Evolutionary conservation across 2,113 vertebrate genomes (phyloP), one percentile per base, ranked within the genome.

Genomic region (Columbina picui): DNA sequence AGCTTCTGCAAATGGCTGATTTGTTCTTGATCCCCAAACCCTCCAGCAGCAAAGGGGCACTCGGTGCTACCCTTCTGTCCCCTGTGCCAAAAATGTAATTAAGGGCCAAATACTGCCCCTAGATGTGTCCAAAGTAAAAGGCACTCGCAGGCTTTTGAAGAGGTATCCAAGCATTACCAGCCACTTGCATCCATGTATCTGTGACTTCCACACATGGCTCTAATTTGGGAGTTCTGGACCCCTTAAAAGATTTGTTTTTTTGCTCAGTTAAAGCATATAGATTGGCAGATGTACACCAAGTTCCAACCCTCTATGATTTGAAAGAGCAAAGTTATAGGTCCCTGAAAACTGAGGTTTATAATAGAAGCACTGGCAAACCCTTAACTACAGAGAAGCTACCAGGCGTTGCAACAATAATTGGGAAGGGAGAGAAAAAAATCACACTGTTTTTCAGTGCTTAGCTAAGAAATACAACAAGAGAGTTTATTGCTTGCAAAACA

Each of bases 401-500:
- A 95, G 96, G 91, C 86, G 4, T 95, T 90, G 84, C 93, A 92
- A 93, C 87, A 94, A 93, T 97, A 97, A 98, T 96, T 94, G 95
- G 95, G 94, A 97, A 97, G 94, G 75, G 41, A 88, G 61, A 81
- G 75, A 10, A 76, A 96, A 88, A 97, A 94, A 93, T 85, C 93
- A 63, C 93, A 87, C 96, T 86, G 96, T 95, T 97, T 98, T 97
- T 96, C 96, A 94, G 94, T 97, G 97, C 97, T 96, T 97, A 93
- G 94, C 93, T 96, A 97, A 96, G 98, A 97, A 97, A 98, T 96
- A 97, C 97, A 96, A 94, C 81, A 93, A 83, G 92, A 97, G 96
- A 80, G 95, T 96, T 98, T 98, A 98, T 96, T 95, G 97, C 98
- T 97, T 93, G 96, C 96, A 97, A 97, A 98, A 97, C 98, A 98